phyloP scores from a whole-genome alignment of 2,797 vertebrate species.

The Decapterus maruadsi region DNA sequence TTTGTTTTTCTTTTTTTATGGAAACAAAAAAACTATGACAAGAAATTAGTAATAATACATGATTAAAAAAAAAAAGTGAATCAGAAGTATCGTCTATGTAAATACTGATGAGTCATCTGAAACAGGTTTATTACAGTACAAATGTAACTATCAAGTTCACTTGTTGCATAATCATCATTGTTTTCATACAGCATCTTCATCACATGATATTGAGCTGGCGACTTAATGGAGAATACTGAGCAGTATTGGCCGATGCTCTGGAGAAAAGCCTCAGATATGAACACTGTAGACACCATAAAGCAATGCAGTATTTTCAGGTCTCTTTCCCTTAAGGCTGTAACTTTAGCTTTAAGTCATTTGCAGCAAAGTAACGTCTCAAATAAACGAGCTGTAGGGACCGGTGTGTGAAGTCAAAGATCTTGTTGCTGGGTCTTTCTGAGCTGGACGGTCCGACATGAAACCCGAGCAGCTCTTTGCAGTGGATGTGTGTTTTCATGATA shows the following conservation, averaged over 20 bases:
- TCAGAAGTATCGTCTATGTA: slow-evolving; percentile 1
- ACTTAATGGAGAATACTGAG: slow-evolving; percentile 42
- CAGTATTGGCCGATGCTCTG: not conserved
- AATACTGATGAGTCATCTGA: slow-evolving; percentile 32
- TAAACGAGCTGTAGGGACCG: slow-evolving; percentile 13
- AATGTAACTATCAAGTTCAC: slow-evolving; percentile 23
- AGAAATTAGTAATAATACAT: not conserved
- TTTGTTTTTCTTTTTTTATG: slow-evolving; percentile 1
- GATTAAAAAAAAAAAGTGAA: slow-evolving; percentile 8
- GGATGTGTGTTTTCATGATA: slow-evolving; percentile 35
- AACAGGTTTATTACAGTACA: slow-evolving; percentile 21
- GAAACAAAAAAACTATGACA: slow-evolving; percentile 5
- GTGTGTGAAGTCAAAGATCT: slow-evolving; percentile 27
- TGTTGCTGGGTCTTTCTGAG: slow-evolving; percentile 33
- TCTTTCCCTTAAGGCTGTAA: slow-evolving; percentile 17
- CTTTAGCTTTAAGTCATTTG: slow-evolving; percentile 21
- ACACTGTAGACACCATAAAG: slow-evolving; percentile 34
- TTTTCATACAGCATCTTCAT: not conserved
- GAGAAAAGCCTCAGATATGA: slow-evolving; percentile 38
- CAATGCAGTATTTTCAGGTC: slow-evolving; percentile 14
- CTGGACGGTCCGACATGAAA: slow-evolving; percentile 41
- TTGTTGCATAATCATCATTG: not conserved
- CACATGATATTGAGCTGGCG: slow-evolving; percentile 17
- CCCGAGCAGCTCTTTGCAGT: slow-evolving; percentile 50
- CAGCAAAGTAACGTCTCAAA: slow-evolving; percentile 7